Base-by-base conservation (phyloP, 2,113 vertebrate species). In the Bubalus kerabau region DNA sequence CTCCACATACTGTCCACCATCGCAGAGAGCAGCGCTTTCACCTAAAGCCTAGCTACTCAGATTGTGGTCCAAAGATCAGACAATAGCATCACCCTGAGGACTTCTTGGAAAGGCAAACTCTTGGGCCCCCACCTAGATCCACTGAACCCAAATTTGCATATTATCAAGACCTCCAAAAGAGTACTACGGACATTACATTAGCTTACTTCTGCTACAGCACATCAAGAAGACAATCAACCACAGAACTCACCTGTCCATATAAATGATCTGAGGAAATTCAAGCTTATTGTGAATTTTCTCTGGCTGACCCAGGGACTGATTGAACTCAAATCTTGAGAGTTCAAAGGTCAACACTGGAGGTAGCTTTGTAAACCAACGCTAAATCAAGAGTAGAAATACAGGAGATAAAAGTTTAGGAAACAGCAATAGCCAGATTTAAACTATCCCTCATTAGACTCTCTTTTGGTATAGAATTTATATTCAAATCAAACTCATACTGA, bases 271-370 rank as follows among this genome's bases (percentile, higher is more conserved):
- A 84, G 99, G 99, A 96, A 99, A 99, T 96, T 99, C 99, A 93
- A 99, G 98, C 97, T 99, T 99, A 98, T 99, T 99, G 99, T 99
- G 99, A 95, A 99, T 99, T 98, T 99, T 99, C 99, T 99, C 99
- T 4, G 99, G 99, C 71, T 99, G 99, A n/a, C 99, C 99, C 2
- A 99, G 99, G 28, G 99, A 99, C 56, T 99, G 99, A 98, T 99
- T 99, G 98, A 99, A 99, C 97, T 99, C 99, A 98, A 99, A 99
- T 92, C 99, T 99, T 21, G 99, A 99, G 93, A 99, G 99, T 96
- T 99, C 99, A 98, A 99, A 99, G 48, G 99, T 99, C 99, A 99
- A 96, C 17, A 99, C 99, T 0, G 99, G 99, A 11, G 99, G 99
- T 30, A 99, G 99, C 93, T 99, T 99, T 96, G 99, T 99, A 97